These are phyloP conservation scores for Microcebus jonahi DNA, from an alignment of 2,113 vertebrate species.

Conservation along the genomic window DNA sequence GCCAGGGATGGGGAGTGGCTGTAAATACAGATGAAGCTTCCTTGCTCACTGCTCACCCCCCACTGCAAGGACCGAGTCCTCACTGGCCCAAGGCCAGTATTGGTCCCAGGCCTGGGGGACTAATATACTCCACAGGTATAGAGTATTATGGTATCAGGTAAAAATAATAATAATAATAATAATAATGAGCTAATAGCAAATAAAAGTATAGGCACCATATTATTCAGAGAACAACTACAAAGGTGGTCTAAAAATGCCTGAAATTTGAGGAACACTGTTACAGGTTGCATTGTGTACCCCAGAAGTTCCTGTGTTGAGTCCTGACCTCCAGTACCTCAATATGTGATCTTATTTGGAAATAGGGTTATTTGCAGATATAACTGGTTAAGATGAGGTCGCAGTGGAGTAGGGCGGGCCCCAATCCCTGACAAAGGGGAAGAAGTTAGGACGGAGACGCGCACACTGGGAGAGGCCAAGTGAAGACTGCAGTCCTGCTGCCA, in stretches of 20 bases:
- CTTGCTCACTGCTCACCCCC: too few relatives aligned
- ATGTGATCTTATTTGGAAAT: background rate
- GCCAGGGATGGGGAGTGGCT: too few relatives aligned
- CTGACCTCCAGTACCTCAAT: background rate
- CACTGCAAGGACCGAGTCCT: too few relatives aligned
- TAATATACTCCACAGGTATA: background rate
- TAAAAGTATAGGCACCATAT: background rate
- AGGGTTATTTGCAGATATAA: too few relatives aligned
- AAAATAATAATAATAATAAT: background rate
- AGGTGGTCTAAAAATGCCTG: background rate
- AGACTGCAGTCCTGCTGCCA: background rate
- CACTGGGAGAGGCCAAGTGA: background rate
- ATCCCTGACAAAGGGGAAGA: background rate
- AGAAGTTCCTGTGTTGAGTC: background rate
- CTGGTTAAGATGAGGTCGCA: background rate
- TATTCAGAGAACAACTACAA: background rate
- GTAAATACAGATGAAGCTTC: too few relatives aligned
- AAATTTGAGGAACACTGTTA: background rate
- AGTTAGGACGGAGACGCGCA: fast-evolving
- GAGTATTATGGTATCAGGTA: background rate
- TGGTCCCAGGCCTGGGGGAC: too few relatives aligned
- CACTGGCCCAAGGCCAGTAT: too few relatives aligned
- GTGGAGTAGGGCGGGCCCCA: background rate
- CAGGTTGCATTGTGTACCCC: background rate
- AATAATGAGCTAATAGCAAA: background rate